Conservation (phyloP, 2,113 vertebrate genomes). For the Opisthocomus hoazin region DNA sequence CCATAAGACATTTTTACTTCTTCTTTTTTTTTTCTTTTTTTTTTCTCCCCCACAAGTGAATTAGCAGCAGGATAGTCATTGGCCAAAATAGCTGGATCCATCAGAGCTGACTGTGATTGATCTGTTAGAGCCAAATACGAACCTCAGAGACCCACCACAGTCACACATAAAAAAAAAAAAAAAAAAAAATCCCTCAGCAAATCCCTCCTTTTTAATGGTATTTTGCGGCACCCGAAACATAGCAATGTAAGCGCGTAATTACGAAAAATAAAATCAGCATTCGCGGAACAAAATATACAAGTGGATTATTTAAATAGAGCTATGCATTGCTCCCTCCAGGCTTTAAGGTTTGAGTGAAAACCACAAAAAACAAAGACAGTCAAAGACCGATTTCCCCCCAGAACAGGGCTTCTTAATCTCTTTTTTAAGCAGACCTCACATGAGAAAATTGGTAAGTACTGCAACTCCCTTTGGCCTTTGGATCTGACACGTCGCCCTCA, state of each 20-base stretch:
- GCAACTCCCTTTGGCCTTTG: not conserved
- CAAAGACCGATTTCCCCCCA: not conserved
- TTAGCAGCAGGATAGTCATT: not conserved
- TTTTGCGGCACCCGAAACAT: not conserved
- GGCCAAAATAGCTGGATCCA: not conserved
- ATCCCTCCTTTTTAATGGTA: not conserved
- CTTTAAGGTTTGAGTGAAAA: not conserved
- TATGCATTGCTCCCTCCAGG: not conserved
- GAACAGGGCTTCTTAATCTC: not conserved
- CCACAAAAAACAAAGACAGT: not conserved
- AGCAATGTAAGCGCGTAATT: accelerated
- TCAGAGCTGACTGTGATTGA: not conserved
- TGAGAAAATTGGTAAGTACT: not conserved
- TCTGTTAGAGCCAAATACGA: not conserved
- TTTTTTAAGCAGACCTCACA: not conserved
- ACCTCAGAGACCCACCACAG: slow-evolving; percentile 54
- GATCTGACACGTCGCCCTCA: not conserved
- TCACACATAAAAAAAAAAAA: not conserved
- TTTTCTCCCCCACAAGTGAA: not conserved
- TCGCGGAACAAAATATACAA: not conserved
- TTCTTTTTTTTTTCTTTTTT: not conserved
- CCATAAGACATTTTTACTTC: not conserved
- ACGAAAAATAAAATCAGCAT: not conserved
- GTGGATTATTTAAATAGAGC: not conserved
- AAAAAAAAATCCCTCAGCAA: too few species aligned